These are phyloP conservation scores for Calameuta filiformis DNA, from an alignment of 2,888 invertebrate genomes.

Conservation along the genomic window DNA sequence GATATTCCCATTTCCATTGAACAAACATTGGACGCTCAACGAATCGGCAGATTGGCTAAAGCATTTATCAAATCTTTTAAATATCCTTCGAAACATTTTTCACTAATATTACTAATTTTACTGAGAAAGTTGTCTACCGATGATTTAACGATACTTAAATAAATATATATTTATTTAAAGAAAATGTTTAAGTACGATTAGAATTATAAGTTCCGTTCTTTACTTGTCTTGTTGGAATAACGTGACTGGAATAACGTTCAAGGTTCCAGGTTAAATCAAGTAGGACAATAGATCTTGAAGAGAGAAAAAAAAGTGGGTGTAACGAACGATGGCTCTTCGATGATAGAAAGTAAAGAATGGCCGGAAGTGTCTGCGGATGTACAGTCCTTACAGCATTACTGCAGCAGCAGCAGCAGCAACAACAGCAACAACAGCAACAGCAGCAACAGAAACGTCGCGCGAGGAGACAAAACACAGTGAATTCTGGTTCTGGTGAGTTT, in stretches of 20 bases:
- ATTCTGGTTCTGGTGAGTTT: constrained; percentile 6
- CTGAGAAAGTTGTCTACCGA: neutral
- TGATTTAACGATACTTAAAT: neutral
- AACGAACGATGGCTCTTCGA: neutral
- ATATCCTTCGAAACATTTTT: neutral
- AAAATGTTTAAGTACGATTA: neutral
- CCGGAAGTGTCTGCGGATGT: constrained; percentile 33
- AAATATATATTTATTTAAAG: neutral
- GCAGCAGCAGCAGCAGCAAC: neutral
- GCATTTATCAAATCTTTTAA: neutral
- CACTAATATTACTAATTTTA: neutral
- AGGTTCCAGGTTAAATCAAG: neutral
- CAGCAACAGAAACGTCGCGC: neutral
- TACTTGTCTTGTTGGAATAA: neutral
- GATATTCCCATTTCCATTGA: neutral
- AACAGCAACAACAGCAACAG: neutral
- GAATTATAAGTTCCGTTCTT: neutral
- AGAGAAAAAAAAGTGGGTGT: neutral
- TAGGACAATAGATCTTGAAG: neutral
- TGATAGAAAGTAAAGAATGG: neutral
- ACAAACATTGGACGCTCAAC: neutral
- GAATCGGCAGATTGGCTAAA: neutral
- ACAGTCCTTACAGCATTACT: constrained; percentile 40
- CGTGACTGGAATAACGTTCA: neutral
- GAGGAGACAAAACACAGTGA: neutral